phyloP scores from a whole-genome alignment of 2,888 invertebrate genomes.

The Ectemnius continuus region DNA sequence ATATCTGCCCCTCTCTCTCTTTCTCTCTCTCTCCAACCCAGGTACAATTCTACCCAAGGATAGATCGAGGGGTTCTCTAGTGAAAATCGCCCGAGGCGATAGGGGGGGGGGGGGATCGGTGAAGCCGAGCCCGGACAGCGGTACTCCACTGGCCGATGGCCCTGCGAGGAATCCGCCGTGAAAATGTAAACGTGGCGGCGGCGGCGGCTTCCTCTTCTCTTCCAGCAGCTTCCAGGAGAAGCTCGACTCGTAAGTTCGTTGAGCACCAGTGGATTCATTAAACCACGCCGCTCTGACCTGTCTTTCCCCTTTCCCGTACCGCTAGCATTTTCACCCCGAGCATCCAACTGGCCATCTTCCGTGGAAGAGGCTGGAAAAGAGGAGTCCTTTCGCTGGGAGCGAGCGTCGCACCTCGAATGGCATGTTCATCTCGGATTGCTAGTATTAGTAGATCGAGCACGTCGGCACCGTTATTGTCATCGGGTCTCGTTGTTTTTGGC shows the following conservation, averaged over 20 bases:
- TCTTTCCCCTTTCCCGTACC: conserved; percentile 70
- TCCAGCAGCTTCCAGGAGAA: conserved; percentile 64
- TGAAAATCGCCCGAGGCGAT: not conserved
- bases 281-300: conserved; percentile 58
- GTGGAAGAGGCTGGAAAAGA: too few species aligned
- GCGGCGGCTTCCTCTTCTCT: conserved; percentile 21
- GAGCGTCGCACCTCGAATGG: not conserved
- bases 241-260: conserved; percentile 31
- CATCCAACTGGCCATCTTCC: too few species aligned
- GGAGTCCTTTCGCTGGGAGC: too few species aligned
- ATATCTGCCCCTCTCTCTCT: conserved; percentile 27
- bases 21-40: not conserved
- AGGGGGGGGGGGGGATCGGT: not conserved
- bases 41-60: conserved; percentile 4
- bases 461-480: conserved; percentile 4
- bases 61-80: not conserved
- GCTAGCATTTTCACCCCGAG: conserved; percentile 25
- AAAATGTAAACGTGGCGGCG: conserved; percentile 39
- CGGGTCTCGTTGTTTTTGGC: not conserved
- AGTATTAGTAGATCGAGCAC: too few species aligned
- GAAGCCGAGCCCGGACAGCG: not conserved
- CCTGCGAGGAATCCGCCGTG: conserved; percentile 42
- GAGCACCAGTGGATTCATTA: conserved; percentile 65
- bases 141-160: not conserved
- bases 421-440: not conserved